A percentile compares a stretch with the other conserved stretches of the same genome.
Evolutionary conservation across 2,113 vertebrate species (phyloP).

Genomic region (Colossoma macropomum): DNA sequence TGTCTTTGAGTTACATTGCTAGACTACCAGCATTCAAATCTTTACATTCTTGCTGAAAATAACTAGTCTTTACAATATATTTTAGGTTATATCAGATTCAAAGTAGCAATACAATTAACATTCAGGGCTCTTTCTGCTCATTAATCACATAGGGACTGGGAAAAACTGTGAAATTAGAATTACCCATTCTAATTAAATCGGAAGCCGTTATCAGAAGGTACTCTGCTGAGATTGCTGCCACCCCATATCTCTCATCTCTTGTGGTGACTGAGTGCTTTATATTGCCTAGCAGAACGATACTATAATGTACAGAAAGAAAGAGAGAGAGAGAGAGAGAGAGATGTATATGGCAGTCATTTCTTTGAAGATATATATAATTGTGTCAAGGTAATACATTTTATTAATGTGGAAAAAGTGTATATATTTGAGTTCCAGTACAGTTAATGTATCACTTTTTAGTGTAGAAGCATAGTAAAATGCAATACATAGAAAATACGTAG

Average conservation of each 20-base stretch:
- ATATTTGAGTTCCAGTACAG: too few relatives aligned
- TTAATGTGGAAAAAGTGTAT: too few relatives aligned
- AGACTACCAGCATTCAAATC: background rate
- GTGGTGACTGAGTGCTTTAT: background rate
- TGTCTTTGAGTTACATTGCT: background rate
- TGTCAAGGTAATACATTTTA: too few relatives aligned
- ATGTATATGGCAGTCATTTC: too few relatives aligned
- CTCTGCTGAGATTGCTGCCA: background rate
- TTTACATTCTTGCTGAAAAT: background rate
- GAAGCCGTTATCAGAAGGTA: background rate
- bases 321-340: background rate
- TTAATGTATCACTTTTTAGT: too few relatives aligned
- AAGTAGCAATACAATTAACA: too few relatives aligned
- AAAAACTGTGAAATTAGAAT: constrained; percentile 11
- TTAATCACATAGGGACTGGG: background rate
- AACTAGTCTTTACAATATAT: background rate
- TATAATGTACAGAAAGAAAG: background rate
- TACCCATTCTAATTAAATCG: background rate
- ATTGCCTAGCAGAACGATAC: background rate
- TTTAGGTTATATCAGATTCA: background rate
- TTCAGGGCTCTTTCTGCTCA: background rate
- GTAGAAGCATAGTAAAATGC: too few relatives aligned
- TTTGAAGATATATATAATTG: too few relatives aligned
- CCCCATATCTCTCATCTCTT: background rate
- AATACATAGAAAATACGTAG: too few relatives aligned